Conservation (phyloP, 2,113 vertebrate species). For the Mesoclemmys tuberculata region DNA sequence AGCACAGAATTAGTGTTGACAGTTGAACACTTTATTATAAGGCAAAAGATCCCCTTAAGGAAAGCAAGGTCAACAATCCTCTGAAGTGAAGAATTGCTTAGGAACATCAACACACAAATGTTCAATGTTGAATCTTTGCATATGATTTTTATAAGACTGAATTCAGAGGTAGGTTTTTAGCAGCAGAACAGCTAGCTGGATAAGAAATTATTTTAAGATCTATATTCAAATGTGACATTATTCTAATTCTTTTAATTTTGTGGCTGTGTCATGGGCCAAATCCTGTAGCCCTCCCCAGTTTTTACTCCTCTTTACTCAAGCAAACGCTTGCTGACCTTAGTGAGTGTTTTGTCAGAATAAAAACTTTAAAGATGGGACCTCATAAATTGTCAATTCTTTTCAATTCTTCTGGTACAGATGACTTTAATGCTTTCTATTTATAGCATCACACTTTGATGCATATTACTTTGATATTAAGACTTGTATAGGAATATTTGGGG, state of each 20-base stretch:
- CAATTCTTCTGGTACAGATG: background rate
- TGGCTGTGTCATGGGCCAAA: background rate
- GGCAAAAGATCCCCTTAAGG: constrained; percentile 70
- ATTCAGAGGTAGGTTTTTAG: constrained; percentile 29
- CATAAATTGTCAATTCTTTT: background rate
- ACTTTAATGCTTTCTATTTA: background rate
- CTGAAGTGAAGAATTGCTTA: constrained; percentile 63
- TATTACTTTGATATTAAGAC: background rate
- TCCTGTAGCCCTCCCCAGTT: background rate
- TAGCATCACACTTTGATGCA: background rate
- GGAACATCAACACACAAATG: constrained; percentile 62
- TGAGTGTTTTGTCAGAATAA: background rate
- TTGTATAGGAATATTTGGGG: background rate
- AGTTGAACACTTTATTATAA: constrained; percentile 69
- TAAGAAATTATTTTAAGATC: constrained; percentile 10
- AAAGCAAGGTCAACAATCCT: constrained; percentile 68
- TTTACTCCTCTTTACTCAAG: background rate
- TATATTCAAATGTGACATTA: background rate
- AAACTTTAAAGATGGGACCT: background rate
- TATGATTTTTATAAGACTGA: constrained; percentile 73
- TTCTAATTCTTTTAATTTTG: background rate
- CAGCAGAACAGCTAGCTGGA: constrained; percentile 39
- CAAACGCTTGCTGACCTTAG: background rate
- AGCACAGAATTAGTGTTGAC: constrained; percentile 68
- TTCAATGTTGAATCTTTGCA: constrained; percentile 73